A percentile compares a stretch with the other conserved stretches of the same genome.
Conservation (phyloP, 2,113 vertebrate genomes). For the Tragelaphus scriptus region DNA sequence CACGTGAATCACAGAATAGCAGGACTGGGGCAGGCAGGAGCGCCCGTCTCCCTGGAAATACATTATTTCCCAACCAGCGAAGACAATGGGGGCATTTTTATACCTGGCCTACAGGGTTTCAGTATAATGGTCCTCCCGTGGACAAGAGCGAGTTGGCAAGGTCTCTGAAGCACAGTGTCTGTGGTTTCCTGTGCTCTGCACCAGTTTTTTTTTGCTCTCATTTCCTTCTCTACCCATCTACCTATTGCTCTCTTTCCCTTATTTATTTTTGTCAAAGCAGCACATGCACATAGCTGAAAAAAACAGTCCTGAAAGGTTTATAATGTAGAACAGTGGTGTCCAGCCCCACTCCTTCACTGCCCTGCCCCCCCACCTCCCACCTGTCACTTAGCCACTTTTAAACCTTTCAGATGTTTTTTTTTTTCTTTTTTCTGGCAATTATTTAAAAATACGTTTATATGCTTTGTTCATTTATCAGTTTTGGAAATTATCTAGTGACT, state of each 20-base stretch:
- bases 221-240: not conserved
- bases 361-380: rapidly evolving
- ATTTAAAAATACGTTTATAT: not conserved
- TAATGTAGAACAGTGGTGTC: not conserved
- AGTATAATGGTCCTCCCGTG: rapidly evolving
- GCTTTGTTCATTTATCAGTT: not conserved
- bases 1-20: not conserved
- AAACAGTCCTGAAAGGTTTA: not conserved
- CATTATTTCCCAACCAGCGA: not conserved
- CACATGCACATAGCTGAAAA: not conserved
- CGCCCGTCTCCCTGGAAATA: not conserved
- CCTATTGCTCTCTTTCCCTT: not conserved
- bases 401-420: not conserved
- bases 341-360: too few relatives aligned
- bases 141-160: not conserved
- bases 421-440: not conserved
- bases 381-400: not conserved
- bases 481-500: not conserved
- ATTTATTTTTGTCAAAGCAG: not conserved
- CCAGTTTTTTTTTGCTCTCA: not conserved
- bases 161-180: not conserved
- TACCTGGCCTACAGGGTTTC: rapidly evolving
- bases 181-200: not conserved
- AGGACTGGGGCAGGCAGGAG: not conserved
- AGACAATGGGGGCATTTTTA: not conserved